Evolutionary conservation across 2,888 invertebrate species (phyloP), one percentile per base, ranked within the genome.

Genomic region (Camptogramma bilineatum): DNA sequence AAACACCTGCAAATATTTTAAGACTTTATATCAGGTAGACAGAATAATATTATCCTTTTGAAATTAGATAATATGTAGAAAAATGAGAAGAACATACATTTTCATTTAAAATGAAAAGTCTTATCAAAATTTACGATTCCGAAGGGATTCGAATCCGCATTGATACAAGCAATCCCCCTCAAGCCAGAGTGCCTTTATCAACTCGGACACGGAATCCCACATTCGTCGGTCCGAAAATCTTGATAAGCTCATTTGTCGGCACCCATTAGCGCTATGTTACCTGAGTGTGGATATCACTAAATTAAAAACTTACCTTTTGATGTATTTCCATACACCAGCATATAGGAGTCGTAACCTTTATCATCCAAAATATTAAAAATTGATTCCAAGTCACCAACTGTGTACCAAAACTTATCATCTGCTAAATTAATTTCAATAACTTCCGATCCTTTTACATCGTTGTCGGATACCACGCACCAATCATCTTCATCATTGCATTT

Each of bases 311-410:
- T 84, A 95, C 96, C 96, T 84, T 94, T 94, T 21, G 95, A 95
- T 5, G 95, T 96, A 79, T 96, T 96, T 16, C 97, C 96, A 48
- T 94, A 95, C 1, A 96, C 94, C 4, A 96, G 78, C 83, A 95
- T 93, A 74, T 95, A 96, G 28, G 86, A 88, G 5, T 84, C 79
- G 34, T 84, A 68, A 0, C 90, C 88, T 67, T 91, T 83, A 31
- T 76, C 76, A 19, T 80, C 75, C 28, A 96, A 87, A n/a, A 94
- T 80, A 19, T 87, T 77, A 73, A 95, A 94, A 51, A 95, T 82
- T 66, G 94, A 91, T 9, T 81, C 77, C 0, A 95, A 61, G 16
- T 86, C 83, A 39, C 83, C 80, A 1, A 94, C 94, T 82, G 94
- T 94, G 71, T 91, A 90, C 93, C 95, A 96, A 44, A 78, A 84